phyloP scores from a whole-genome alignment of 35 echinoderm and acorn worm genomes.

The Nesometra sesokonis region DNA sequence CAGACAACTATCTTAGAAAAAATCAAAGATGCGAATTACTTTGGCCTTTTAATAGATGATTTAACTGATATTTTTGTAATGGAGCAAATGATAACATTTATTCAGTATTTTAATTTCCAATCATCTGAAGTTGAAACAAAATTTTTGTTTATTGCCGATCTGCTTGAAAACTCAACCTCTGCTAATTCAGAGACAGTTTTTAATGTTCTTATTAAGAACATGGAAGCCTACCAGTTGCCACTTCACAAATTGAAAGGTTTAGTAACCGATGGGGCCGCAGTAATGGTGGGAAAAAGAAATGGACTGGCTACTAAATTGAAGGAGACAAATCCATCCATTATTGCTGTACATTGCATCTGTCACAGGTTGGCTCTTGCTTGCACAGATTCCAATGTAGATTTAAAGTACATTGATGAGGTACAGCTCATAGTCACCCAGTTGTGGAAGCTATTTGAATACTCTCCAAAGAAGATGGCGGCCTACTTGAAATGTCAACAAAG shows the following conservation, averaged over 20 bases:
- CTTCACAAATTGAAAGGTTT: not conserved
- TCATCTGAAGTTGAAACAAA: not conserved
- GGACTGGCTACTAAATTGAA: not conserved
- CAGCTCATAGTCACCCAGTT: not conserved
- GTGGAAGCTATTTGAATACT: conserved; percentile 7
- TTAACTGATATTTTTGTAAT: not conserved
- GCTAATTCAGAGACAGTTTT: not conserved
- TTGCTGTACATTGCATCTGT: not conserved
- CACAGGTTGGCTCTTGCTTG: not conserved
- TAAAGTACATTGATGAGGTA: not conserved
- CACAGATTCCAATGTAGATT: not conserved
- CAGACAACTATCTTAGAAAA: not conserved
- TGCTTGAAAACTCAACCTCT: not conserved
- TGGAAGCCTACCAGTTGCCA: not conserved
- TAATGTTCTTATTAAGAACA: not conserved
- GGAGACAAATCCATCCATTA: not conserved
- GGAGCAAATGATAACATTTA: conserved; percentile 4
- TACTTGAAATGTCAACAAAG: not conserved
- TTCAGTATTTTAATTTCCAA: not conserved
- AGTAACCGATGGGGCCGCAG: not conserved
- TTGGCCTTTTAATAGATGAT: not conserved
- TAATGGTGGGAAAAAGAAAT: not conserved
- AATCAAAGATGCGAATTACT: not conserved
- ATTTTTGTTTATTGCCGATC: not conserved
- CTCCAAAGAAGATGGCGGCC: conserved; percentile 4